These are phyloP conservation scores for Colaptes auratus DNA, from an alignment of 2,113 vertebrate species.

Conservation along the genomic window DNA sequence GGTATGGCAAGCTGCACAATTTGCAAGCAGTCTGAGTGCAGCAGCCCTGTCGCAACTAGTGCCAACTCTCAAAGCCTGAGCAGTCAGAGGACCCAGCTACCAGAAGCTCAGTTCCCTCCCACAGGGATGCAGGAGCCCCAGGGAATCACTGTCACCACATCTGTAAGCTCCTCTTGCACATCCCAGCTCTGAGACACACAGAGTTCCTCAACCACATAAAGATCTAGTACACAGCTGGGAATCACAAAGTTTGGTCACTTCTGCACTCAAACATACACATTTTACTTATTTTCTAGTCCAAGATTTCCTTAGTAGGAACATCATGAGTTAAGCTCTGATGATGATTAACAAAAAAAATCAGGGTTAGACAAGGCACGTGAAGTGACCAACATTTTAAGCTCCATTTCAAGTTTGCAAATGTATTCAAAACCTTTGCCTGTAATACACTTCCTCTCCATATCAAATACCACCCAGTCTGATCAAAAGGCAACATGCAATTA, in stretches of 20 bases:
- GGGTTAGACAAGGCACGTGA: neutral
- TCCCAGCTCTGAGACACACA: neutral
- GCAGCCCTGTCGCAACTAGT: neutral
- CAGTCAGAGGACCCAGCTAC: neutral
- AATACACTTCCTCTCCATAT: neutral
- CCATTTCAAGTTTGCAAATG: neutral
- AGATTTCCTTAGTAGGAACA: neutral
- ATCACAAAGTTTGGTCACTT: neutral
- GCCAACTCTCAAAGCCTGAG: rapidly evolving
- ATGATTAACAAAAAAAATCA: neutral
- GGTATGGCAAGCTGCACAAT: rapidly evolving
- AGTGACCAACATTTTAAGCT: neutral
- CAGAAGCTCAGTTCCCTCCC: neutral
- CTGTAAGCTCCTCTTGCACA: neutral
- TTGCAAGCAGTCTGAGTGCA: rapidly evolving
- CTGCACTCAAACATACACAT: neutral
- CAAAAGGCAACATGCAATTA: neutral
- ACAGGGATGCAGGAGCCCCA: neutral
- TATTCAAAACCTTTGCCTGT: neutral
- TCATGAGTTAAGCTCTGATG: neutral
- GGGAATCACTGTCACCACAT: neutral
- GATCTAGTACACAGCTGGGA: neutral
- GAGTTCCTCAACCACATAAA: neutral
- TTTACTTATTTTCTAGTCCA: neutral
- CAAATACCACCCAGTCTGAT: neutral